Evolutionary conservation across 2,888 invertebrate genomes (phyloP), one percentile per base, ranked within the genome.

Genomic region (Clitarchus hookeri): DNA sequence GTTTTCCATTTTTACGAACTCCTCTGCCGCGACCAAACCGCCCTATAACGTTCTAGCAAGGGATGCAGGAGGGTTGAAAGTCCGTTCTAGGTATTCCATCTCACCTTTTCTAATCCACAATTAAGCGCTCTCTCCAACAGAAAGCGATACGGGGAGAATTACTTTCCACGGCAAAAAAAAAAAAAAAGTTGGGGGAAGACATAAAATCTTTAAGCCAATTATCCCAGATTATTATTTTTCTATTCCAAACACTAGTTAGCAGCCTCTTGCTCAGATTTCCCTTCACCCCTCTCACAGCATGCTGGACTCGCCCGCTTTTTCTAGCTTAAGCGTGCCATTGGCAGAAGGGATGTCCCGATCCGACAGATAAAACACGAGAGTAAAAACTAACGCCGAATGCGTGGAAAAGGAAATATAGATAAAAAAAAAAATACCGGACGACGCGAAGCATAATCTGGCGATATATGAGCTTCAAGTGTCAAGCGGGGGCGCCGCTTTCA

Each of bases 181-280:
- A 79, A 79, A 79, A 19, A 13, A 65, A 23, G 65, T 11, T 9
- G 19, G 65, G n/a, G n/a, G n/a, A 65, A 65, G 65, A 65, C 65
- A 44, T 26, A 82, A 82, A 27, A 82, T 82, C 82, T 82, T 82
- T 82, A 82, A 82, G 82, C 82, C 82, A 82, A 82, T 82, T 82
- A 82, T 82, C 82, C 82, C 82, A 82, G 82, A 82, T 82, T 82
- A 82, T 82, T 82, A 82, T 82, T 82, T 82, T 82, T 82, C 82
- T 82, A 82, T 82, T 82, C 44, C 82, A 82, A 36, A 44, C 44
- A 36, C 44, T 44, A 82, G 19, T 36, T 82, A 82, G 27, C 44
- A 36, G 19, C 82, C 27, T 44, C 82, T 9, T 12, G 16, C 23
- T 36, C 82, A 13, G 44, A 82, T 82, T 16, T 13, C 82, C 36